Evolutionary conservation across 1,140 invertebrate genomes (phyloP).

Genomic region (Pantala flavescens): DNA sequence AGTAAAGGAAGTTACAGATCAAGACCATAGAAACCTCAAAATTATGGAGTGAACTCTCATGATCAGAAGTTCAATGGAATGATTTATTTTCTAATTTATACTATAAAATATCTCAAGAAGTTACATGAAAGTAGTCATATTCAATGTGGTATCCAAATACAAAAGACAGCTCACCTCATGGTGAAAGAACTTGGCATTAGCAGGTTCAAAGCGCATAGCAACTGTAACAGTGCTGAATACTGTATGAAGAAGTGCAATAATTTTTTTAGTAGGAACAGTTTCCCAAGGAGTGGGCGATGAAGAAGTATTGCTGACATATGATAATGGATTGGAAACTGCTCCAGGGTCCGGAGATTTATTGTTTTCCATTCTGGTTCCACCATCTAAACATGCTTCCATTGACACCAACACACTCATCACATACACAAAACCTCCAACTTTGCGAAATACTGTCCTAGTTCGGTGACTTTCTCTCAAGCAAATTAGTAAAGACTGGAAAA

Average conservation of each 20-base stretch:
- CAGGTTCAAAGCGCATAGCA: slow-evolving; percentile 97
- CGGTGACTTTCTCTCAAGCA: slow-evolving; percentile 91
- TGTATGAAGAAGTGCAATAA: slow-evolving; percentile 66
- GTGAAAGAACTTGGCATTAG: slow-evolving; percentile 97
- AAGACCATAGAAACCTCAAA: no score
- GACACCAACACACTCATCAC: slow-evolving; percentile 91
- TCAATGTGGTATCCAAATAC: no score
- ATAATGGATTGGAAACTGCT: neutral
- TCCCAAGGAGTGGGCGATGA: slow-evolving; percentile 29
- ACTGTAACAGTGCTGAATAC: slow-evolving; percentile 93
- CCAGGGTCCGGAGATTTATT: slow-evolving; percentile 12
- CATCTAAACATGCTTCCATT: slow-evolving; percentile 70
- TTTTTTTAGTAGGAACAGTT: slow-evolving; percentile 39
- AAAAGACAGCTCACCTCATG: slow-evolving; percentile 57
- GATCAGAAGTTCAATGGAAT: no score
- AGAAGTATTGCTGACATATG: neutral
- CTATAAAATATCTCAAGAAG: no score
- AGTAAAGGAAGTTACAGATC: no score
- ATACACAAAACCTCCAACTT: slow-evolving; percentile 92
- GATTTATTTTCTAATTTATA: no score
- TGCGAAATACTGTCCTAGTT: slow-evolving; percentile 91
- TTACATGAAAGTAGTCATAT: no score
- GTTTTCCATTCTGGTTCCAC: slow-evolving; percentile 29
- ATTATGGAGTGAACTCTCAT: no score
- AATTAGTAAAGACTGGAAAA: slow-evolving; percentile 57